Evolutionary conservation across 2,888 invertebrate genomes (phyloP), one percentile per base, ranked within the genome.

Genomic region (Dorcus parallelipipedus): DNA sequence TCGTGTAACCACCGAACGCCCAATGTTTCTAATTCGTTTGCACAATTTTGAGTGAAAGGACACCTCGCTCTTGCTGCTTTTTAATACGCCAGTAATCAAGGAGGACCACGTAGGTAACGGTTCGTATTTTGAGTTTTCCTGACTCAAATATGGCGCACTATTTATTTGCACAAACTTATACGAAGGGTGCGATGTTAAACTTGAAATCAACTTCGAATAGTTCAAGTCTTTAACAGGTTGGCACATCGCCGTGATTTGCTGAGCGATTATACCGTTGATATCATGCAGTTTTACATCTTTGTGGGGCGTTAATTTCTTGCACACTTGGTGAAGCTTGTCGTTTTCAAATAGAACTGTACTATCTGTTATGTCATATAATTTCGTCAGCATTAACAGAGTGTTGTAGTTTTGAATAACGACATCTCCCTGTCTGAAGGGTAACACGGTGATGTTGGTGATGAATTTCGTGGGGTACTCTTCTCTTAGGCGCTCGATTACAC

Each of bases 401-500:
- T 83, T 83, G 65, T 82, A 83, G 69, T 79, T 80, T 64, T 83
- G 83, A 0, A 80, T 80, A 9, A 78, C 79, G 38, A 82, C 76
- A 72, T 83, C 83, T 3, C 83, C 83, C 40, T 73, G 76, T 26
- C 69, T 60, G 67, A 80, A 82, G 1, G 83, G 83, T 47, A 83
- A 67, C 23, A 83, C 71, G 6, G 81, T 67, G 38, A 73, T 70
- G 56, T 73, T 76, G 6, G 79, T 63, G 9, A 82, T 74, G 40
- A 69, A 72, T 68, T 81, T 81, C n/a, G 77, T 78, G 3, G 80
- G 75, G 64, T 78, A 82, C 59, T 79, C 77, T 47, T 80, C 73
- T 1, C 76, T 71, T 5, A 83, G 55, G 48, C 72, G 59, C 67
- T 81, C 79, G 42, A 77, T 71, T 23, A 80, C 69, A 63, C 67